A percentile compares a stretch with the other conserved stretches of the same genome.
phyloP scores from a whole-genome alignment of 2,797 vertebrate species.

The Oreortyx pictus region DNA sequence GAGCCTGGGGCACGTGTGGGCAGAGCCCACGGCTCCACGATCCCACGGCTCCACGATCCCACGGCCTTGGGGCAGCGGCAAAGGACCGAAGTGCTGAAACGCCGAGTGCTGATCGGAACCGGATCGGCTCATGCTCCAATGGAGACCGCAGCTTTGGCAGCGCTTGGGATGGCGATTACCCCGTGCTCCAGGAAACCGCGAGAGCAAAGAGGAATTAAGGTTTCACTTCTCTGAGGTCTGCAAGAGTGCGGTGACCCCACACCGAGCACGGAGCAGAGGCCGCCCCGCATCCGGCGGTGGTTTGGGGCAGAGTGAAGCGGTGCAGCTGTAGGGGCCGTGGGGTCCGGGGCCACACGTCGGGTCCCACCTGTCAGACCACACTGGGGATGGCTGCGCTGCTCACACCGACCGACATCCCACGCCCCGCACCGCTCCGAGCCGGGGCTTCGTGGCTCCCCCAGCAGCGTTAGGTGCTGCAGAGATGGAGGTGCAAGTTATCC shows the following conservation, averaged over 20 bases:
- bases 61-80: rapidly evolving
- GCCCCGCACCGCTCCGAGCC: too few relatives aligned
- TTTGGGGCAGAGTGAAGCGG: rapidly evolving
- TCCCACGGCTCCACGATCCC: neutral
- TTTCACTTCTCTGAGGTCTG: conserved; percentile 41
- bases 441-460: too few relatives aligned
- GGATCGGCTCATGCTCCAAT: conserved; percentile 25
- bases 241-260: neutral
- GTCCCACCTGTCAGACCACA: neutral
- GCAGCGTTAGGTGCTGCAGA: too few relatives aligned
- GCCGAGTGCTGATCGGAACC: conserved; percentile 27
- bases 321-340: neutral
- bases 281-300: neutral
- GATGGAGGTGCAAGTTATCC: too few relatives aligned
- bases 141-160: conserved; percentile 51
- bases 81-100: neutral
- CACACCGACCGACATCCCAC: too few relatives aligned
- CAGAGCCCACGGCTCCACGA: rapidly evolving
- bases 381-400: too few relatives aligned
- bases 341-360: rapidly evolving
- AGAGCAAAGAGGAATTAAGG: conserved; percentile 37
- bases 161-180: neutral
- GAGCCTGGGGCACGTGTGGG: neutral
- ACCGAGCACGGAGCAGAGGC: rapidly evolving
- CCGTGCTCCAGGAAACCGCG: conserved; percentile 63